Evolutionary conservation across 2,797 vertebrate genomes (phyloP).

Genomic region (Protosalanx chinensis): DNA sequence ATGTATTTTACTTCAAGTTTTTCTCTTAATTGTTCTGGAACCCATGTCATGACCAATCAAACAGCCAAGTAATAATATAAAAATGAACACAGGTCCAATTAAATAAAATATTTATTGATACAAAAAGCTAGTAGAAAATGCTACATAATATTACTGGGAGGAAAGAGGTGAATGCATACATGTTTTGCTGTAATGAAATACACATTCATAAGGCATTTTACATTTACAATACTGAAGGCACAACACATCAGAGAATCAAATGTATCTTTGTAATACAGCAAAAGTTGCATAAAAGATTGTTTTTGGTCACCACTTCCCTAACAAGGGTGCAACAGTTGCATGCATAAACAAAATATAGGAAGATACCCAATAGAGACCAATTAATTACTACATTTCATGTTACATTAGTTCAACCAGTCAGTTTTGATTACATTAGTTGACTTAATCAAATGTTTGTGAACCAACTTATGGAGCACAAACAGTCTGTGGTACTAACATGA

Average conservation of each 20-base stretch:
- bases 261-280: constrained; percentile 57
- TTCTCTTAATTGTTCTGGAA: background rate
- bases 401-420: constrained; percentile 2
- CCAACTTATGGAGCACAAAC: constrained; percentile 27
- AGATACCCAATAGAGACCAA: constrained; percentile 33
- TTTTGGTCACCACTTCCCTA: constrained; percentile 15
- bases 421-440: constrained; percentile 8
- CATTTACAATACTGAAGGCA: constrained; percentile 62
- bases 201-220: constrained; percentile 74
- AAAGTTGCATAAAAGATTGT: constrained; percentile 52
- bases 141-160: constrained; percentile 79
- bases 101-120: constrained; percentile 84
- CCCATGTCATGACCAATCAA: too few species aligned
- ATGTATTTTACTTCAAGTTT: background rate
- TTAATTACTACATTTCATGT: constrained; percentile 19
- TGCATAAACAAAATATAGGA: constrained; percentile 30
- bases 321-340: constrained; percentile 39
- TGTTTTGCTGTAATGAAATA: constrained; percentile 51
- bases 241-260: constrained; percentile 62
- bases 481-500: constrained; percentile 29
- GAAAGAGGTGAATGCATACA: constrained; percentile 62
- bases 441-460: constrained; percentile 15
- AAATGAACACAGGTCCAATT: constrained; percentile 53
- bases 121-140: constrained; percentile 76
- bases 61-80: too few species aligned